These are phyloP conservation scores for Agelas oroides DNA, from an alignment of 37 sponge, comb jelly and placozoan genomes.

Conservation along the genomic window DNA sequence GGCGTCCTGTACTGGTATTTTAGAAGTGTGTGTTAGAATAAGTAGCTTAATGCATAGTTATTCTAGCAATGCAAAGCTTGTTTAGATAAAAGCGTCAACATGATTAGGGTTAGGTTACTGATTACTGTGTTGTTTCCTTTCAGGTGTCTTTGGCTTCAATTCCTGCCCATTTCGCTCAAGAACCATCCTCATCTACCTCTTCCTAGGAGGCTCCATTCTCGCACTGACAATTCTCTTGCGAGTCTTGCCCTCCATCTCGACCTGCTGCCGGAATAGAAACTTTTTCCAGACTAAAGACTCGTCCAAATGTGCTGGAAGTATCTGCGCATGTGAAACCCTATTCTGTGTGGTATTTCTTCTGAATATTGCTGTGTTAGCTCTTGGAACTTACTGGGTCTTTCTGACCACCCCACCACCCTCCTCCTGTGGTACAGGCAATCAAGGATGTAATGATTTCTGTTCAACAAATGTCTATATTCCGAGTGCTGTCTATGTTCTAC, in stretches of 20 bases:
- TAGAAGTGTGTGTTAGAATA: no score
- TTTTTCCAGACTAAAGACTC: not conserved
- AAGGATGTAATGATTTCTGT: conserved; percentile 25
- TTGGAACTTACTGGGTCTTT: conserved; percentile 30
- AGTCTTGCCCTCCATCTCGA: conserved; percentile 27
- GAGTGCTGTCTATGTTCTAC: not conserved
- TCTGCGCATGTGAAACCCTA: conserved; percentile 28
- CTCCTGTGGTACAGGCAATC: not conserved
- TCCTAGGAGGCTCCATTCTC: conserved; percentile 28
- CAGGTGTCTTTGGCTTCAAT: conserved; percentile 11
- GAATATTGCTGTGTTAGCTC: conserved; percentile 4
- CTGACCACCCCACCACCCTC: not conserved
- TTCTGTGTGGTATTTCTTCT: conserved; percentile 9
- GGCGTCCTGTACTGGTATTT: no score
- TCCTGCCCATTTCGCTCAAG: conserved; percentile 23
- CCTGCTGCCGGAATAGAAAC: conserved; percentile 46
- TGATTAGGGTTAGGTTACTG: no score
- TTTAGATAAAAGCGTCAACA: no score
- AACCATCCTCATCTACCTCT: conserved; percentile 28
- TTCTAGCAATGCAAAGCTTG: no score
- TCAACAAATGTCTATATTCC: conserved; percentile 3
- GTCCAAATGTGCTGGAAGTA: not conserved
- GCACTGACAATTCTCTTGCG: conserved; percentile 10
- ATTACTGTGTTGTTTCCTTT: not conserved
- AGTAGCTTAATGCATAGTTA: no score